Percentiles rank a stretch among this genome's conserved stretches.
Evolutionary conservation across 2,113 vertebrate species (phyloP).

Genomic region (Pterocles gutturalis): DNA sequence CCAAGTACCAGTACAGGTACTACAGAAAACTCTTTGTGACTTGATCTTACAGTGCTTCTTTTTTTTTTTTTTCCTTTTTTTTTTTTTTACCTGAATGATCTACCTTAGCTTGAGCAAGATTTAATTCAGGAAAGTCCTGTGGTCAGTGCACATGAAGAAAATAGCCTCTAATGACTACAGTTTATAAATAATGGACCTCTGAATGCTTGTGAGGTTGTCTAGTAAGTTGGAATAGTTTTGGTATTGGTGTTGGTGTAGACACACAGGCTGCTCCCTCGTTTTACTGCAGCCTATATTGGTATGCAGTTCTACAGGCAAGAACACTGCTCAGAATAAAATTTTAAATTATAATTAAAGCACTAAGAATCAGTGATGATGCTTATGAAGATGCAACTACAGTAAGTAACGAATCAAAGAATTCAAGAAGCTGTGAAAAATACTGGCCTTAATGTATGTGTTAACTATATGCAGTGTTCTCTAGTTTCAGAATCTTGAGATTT

Average conservation of each 20-base stretch:
- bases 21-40: slow-evolving; percentile 3
- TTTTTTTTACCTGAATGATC: background rate
- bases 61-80: background rate
- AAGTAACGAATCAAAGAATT: background rate
- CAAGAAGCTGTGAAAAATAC: background rate
- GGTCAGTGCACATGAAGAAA: background rate
- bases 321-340: background rate
- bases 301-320: background rate
- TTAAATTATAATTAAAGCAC: background rate
- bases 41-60: background rate
- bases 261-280: background rate
- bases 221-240: slow-evolving; percentile 7
- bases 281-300: background rate
- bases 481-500: background rate
- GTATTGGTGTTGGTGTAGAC: background rate
- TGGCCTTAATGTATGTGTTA: background rate
- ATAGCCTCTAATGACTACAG: background rate
- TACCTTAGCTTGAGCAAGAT: background rate
- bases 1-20: background rate
- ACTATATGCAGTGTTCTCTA: background rate
- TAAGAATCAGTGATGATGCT: background rate
- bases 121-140: background rate
- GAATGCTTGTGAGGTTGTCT: slow-evolving; percentile 2
- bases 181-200: background rate
- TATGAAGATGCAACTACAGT: background rate